These are phyloP conservation scores for Lampropteryx suffumata DNA, from an alignment of 2,888 invertebrate genomes.

Conservation along the genomic window DNA sequence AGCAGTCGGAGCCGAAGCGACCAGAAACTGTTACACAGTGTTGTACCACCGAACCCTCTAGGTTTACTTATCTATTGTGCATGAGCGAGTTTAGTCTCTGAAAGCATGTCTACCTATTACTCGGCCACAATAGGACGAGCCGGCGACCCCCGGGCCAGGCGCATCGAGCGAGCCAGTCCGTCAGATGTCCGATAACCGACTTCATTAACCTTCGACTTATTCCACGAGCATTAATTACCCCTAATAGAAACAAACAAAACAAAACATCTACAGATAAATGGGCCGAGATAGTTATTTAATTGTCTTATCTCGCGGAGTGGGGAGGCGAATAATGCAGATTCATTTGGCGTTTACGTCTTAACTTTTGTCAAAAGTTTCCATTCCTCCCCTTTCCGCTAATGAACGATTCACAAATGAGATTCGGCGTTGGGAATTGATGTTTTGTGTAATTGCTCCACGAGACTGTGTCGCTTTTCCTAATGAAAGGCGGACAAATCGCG, in stretches of 20 bases:
- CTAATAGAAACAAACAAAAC: slow-evolving; percentile 79
- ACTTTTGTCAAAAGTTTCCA: slow-evolving; percentile 73
- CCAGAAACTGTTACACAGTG: slow-evolving; percentile 33
- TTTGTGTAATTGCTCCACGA: slow-evolving; percentile 65
- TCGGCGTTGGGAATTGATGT: slow-evolving; percentile 66
- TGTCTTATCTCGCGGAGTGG: slow-evolving; percentile 64
- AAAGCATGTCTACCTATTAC: slow-evolving; percentile 37
- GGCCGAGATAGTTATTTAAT: slow-evolving; percentile 76
- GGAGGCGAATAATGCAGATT: slow-evolving; percentile 67
- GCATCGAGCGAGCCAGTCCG: slow-evolving; percentile 27
- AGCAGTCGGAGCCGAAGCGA: slow-evolving; percentile 13
- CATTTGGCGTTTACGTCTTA: slow-evolving; percentile 70
- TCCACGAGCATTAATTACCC: slow-evolving; percentile 70
- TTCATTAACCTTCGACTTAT: slow-evolving; percentile 72
- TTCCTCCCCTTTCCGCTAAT: slow-evolving; percentile 64
- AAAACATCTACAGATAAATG: slow-evolving; percentile 72
- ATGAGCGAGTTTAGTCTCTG: slow-evolving; percentile 24
- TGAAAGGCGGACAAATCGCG: slow-evolving; percentile 34
- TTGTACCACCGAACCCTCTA: slow-evolving; percentile 8
- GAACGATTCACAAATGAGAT: slow-evolving; percentile 71
- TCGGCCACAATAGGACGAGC: slow-evolving; percentile 32
- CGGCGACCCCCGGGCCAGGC: neutral
- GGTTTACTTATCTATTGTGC: slow-evolving; percentile 25
- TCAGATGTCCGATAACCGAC: slow-evolving; percentile 69
- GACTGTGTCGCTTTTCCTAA: slow-evolving; percentile 31